phyloP scores from a whole-genome alignment of 2,797 vertebrate species.

The Poeciliopsis infans region DNA sequence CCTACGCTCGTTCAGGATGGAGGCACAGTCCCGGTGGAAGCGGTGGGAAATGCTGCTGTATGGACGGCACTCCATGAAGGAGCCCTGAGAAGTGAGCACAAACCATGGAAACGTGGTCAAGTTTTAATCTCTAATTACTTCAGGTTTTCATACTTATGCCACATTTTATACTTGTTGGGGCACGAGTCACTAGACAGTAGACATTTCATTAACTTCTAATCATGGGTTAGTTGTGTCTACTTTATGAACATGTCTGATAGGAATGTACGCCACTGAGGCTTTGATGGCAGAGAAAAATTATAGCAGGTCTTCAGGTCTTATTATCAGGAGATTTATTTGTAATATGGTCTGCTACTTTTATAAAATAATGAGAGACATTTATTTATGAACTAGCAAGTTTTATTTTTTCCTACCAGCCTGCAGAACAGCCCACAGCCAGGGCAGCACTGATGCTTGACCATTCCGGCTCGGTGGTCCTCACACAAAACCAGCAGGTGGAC shows the following conservation, averaged over 20 bases:
- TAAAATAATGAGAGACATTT: background rate
- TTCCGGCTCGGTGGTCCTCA: constrained; percentile 94
- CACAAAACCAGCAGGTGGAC: constrained; percentile 94
- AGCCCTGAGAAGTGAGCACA: constrained; percentile 80
- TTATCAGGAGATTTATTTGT: background rate
- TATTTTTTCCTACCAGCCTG: constrained; percentile 84
- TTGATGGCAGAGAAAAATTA: background rate
- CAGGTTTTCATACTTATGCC: background rate
- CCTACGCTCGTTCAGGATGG: constrained; percentile 85
- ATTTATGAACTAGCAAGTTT: background rate
- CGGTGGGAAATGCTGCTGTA: constrained; percentile 94
- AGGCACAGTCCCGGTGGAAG: constrained; percentile 92
- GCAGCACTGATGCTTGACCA: constrained; percentile 99
- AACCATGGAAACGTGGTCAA: background rate
- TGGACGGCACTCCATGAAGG: constrained; percentile 95
- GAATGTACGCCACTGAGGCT: background rate
- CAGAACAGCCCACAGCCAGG: constrained; percentile 97
- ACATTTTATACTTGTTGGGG: background rate
- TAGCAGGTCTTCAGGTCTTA: background rate
- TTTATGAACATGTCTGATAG: background rate
- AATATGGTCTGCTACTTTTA: background rate
- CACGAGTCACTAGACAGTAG: no score
- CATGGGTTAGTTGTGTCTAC: background rate
- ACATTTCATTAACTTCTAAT: background rate
- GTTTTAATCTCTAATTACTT: background rate